Conservation (phyloP, 2,888 invertebrate species). For the Phaonia tiefii region DNA sequence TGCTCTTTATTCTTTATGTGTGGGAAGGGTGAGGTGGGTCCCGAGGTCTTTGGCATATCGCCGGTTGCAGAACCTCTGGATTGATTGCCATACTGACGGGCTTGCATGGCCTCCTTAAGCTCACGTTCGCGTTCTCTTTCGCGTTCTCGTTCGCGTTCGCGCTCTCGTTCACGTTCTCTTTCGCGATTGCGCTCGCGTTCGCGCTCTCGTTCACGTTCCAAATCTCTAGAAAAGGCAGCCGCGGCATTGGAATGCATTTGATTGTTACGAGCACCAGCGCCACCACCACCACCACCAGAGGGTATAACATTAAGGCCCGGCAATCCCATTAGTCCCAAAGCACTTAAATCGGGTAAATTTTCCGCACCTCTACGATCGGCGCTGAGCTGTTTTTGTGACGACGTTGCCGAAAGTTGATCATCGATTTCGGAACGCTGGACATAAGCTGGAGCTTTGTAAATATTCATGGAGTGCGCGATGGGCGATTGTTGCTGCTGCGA, state of each 20-base stretch:
- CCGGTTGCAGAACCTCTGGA: constrained; percentile 72
- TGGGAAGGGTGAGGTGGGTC: constrained; percentile 74
- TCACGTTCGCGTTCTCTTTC: constrained; percentile 73
- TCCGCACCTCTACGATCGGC: constrained; percentile 72
- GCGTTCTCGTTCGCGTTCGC: constrained; percentile 69
- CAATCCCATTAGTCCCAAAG: constrained; percentile 76
- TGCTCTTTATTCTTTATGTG: constrained; percentile 74
- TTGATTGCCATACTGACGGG: constrained; percentile 76
- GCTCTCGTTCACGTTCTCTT: constrained; percentile 71
- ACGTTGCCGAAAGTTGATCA: constrained; percentile 77
- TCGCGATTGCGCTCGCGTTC: constrained; percentile 71
- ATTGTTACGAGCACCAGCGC: constrained; percentile 59
- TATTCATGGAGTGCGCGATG: constrained; percentile 76
- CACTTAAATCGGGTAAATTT: constrained; percentile 77
- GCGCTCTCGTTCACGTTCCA: constrained; percentile 69
- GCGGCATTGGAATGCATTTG: constrained; percentile 74
- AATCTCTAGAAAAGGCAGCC: constrained; percentile 68
- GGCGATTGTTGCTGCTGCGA: constrained; percentile 78
- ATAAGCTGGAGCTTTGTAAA: constrained; percentile 79
- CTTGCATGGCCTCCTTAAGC: constrained; percentile 74
- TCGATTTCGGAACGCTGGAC: constrained; percentile 78
- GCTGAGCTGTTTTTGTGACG: constrained; percentile 72
- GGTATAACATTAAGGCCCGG: constrained; percentile 78
- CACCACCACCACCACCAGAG: constrained; percentile 67
- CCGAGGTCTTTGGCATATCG: constrained; percentile 48